Percentiles rank a stretch among this genome's conserved stretches.
Conservation (phyloP, 2,113 vertebrate species). For the Caracal caracal region DNA sequence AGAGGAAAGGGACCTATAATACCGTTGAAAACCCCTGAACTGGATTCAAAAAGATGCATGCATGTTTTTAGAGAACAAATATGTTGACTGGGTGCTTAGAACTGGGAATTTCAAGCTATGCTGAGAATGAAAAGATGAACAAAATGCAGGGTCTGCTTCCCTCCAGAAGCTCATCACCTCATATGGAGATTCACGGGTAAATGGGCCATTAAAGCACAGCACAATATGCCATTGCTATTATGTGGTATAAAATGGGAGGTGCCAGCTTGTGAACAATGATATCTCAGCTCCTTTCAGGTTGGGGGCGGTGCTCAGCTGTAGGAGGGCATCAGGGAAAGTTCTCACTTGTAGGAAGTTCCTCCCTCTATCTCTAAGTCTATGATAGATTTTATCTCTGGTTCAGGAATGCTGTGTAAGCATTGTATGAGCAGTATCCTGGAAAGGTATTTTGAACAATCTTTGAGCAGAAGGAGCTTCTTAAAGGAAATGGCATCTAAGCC, state of each 20-base stretch:
- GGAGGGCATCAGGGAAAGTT: background rate
- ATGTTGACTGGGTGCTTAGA: background rate
- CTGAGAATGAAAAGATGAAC: background rate
- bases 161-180: background rate
- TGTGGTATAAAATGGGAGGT: rapidly evolving
- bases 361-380: background rate
- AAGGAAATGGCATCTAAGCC: background rate
- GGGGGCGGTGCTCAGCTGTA: background rate
- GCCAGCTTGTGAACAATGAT: background rate
- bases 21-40: background rate
- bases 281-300: background rate
- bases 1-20: background rate
- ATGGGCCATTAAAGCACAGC: rapidly evolving
- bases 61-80: background rate
- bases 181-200: rapidly evolving
- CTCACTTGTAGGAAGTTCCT: background rate
- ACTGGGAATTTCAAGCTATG: background rate
- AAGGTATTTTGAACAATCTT: background rate
- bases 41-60: background rate
- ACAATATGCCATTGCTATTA: rapidly evolving
- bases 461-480: background rate
- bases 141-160: background rate
- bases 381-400: background rate
- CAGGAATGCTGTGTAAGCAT: background rate
- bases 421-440: rapidly evolving